Base-by-base conservation (phyloP, 2,888 invertebrate genomes). In the Netelia melanura region DNA sequence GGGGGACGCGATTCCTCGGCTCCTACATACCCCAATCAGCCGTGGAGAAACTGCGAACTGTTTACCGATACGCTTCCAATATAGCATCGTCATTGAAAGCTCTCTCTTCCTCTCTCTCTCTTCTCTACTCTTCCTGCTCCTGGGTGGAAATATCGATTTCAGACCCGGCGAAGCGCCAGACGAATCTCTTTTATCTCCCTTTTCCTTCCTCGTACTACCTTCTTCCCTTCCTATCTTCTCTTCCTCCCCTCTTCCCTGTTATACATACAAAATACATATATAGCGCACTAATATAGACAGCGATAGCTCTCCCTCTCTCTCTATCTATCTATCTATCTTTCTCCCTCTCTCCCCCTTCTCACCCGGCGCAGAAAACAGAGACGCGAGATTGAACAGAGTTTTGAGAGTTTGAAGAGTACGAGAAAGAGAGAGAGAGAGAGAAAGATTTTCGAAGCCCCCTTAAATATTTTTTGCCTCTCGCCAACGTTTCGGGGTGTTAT, bases 391-490 rank as follows among this genome's bases (percentile, higher is more conserved):
- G 17, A 62, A 61, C 62, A 56, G 56, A 79, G 56, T 38, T 54
- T 67, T 30, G 43, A 75, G 48, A 70, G 56, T 74, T 80, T 48
- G 58, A 68, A 44, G 56, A 52, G 30, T 67, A 52, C 44, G 62
- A 56, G 56, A 61, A 21, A 58, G 43, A 11, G 43, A 48, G 48
- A 61, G 17, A 21, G 21, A 11, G 38, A 64, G 58, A 17, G 43
- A 43, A 44, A 14, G 54, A 67, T 48, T 75, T 75, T 25, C 43
- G 23, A 43, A 56, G n/a, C 58, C 14, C 52, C 62, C 58, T 84
- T 88, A 84, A 86, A 87, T 89, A 89, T 88, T 89, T 86, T 85
- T 76, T 80, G 65, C 71, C 74, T 78, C 78, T 86, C 74, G 68
- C 65, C 76, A 64, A 61, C 17, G 17, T 17, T 10, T 54, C 54